A percentile compares a stretch with the other conserved stretches of the same genome.
Conservation (phyloP, 2,113 vertebrate species). For the Casuarius casuarius region DNA sequence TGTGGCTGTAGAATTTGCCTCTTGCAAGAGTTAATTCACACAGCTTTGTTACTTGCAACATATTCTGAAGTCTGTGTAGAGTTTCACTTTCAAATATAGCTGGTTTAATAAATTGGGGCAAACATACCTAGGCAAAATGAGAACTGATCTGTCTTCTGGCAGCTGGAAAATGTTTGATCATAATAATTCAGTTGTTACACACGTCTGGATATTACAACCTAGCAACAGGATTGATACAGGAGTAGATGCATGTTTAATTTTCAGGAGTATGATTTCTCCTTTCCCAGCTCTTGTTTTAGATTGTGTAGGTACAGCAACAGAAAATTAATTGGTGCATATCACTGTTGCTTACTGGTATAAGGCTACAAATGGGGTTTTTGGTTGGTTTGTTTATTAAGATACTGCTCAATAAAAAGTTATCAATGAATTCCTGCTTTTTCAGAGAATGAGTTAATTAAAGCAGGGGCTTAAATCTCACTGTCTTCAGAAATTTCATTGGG, state of each 20-base stretch:
- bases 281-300: not conserved
- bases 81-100: not conserved
- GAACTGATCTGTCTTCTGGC: not conserved
- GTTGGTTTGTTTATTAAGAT: not conserved
- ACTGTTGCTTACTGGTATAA: not conserved
- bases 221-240: not conserved
- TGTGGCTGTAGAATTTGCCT: not conserved
- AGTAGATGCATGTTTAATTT: slow-evolving; percentile 4
- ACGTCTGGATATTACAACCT: not conserved
- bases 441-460: not conserved
- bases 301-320: not conserved
- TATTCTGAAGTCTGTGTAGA: not conserved
- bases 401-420: not conserved
- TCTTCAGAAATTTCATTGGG: not conserved
- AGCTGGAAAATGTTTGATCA: not conserved
- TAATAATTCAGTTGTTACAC: not conserved
- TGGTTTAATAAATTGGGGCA: not conserved
- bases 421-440: not conserved
- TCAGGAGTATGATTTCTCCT: not conserved
- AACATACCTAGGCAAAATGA: not conserved
- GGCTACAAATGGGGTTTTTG: not conserved
- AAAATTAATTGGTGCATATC: not conserved
- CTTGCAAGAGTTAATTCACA: not conserved
- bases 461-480: not conserved
- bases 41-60: not conserved